Evolutionary conservation across 2,113 vertebrate genomes (phyloP).

Genomic region (Cynoglossus semilaevis): DNA sequence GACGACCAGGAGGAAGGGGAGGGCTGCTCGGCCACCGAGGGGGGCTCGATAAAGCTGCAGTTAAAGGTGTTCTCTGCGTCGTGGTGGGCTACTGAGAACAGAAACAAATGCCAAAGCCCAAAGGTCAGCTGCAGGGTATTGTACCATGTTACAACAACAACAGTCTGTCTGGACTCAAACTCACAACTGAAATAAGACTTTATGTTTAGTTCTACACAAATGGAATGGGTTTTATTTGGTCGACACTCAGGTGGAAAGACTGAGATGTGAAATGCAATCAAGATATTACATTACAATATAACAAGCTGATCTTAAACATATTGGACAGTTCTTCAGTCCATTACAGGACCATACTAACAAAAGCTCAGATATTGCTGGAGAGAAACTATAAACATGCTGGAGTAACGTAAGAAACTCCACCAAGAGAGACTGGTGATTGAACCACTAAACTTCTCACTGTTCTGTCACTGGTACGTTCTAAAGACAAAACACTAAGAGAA

Average conservation of each 20-base stretch:
- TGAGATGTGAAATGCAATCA: too few relatives aligned
- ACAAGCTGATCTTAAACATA: too few relatives aligned
- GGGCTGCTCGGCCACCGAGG: conserved; percentile 87
- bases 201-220: conserved; percentile 33
- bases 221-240: conserved; percentile 15
- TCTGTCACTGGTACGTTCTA: too few relatives aligned
- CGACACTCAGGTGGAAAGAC: conserved; percentile 15
- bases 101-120: conserved; percentile 59
- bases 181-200: conserved; percentile 17
- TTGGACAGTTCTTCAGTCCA: too few relatives aligned
- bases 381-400: too few relatives aligned
- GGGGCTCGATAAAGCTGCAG: conserved; percentile 96
- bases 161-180: conserved; percentile 54
- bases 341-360: too few relatives aligned
- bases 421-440: too few relatives aligned
- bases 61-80: conserved; percentile 95
- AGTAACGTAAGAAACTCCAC: too few relatives aligned
- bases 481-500: too few relatives aligned
- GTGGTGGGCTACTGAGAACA: conserved; percentile 88
- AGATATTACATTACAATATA: too few relatives aligned
- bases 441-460: too few relatives aligned
- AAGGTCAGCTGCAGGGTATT: conserved; percentile 58
- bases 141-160: conserved; percentile 64
- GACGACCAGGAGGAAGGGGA: conserved; percentile 96
- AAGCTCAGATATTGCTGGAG: too few relatives aligned